Percentiles rank a stretch among this genome's conserved stretches.
Conservation (phyloP, 2,888 invertebrate genomes). For the Germaria angustata region DNA sequence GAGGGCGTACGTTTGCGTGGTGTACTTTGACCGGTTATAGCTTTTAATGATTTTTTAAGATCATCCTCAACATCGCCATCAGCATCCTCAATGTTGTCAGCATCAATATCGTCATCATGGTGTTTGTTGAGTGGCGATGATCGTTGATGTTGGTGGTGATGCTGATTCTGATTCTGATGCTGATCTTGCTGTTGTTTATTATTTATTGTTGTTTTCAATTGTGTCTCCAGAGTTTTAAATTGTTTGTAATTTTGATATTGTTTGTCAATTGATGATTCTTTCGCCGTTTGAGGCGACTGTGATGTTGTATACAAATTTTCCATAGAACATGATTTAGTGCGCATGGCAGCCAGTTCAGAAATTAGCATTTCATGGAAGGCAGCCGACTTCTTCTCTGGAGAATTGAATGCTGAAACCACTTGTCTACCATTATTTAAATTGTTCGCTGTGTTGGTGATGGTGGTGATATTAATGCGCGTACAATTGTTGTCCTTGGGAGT, state of each 20-base stretch:
- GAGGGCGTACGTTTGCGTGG: conserved; percentile 78
- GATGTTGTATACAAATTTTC: conserved; percentile 73
- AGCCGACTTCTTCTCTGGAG: conserved; percentile 78
- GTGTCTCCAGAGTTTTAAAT: conserved; percentile 51
- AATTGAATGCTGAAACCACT: conserved; percentile 62
- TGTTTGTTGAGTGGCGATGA: conserved; percentile 68
- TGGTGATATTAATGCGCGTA: conserved; percentile 75
- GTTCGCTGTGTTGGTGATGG: conserved; percentile 19
- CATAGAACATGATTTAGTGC: conserved; percentile 78
- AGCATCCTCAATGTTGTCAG: conserved; percentile 75
- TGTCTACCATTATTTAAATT: conserved; percentile 39
- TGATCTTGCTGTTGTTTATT: conserved; percentile 18
- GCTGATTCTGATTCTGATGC: background rate
- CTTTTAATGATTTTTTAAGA: conserved; percentile 72
- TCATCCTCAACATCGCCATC: conserved; percentile 71
- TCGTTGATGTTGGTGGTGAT: background rate
- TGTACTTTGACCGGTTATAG: conserved; percentile 59
- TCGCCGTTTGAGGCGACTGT: conserved; percentile 13
- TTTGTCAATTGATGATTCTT: conserved; percentile 55
- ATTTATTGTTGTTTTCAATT: conserved; percentile 31
- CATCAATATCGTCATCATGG: conserved; percentile 75
- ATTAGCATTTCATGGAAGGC: conserved; percentile 85
- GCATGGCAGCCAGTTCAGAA: conserved; percentile 86
- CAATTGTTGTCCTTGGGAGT: conserved; percentile 68
- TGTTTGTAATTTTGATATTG: conserved; percentile 59